Conservation (phyloP, 2,113 vertebrate genomes). For the Microcebus tavaratra region DNA sequence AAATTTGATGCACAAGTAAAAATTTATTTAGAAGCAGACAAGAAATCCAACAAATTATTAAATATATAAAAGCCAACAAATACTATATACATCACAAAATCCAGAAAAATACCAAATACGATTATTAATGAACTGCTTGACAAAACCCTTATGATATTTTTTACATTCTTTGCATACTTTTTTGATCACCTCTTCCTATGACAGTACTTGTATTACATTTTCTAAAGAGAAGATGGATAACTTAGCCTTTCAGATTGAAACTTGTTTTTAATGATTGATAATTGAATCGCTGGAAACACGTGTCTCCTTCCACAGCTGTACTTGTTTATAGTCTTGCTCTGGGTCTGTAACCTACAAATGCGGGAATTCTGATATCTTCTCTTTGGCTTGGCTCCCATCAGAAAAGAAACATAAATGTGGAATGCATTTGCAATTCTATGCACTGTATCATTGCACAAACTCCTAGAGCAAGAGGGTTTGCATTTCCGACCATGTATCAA, state of each 20-base stretch:
- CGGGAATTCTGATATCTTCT: not conserved
- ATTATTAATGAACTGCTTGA: not conserved
- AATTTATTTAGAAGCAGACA: not conserved
- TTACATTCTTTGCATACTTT: not conserved
- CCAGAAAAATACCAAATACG: not conserved
- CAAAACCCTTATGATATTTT: not conserved
- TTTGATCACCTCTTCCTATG: not conserved
- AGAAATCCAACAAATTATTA: not conserved
- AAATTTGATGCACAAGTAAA: not conserved
- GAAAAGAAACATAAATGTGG: not conserved
- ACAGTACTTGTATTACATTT: not conserved
- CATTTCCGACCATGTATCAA: not conserved
- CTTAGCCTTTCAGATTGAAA: not conserved
- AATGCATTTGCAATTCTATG: not conserved
- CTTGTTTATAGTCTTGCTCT: not conserved
- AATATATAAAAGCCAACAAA: not conserved
- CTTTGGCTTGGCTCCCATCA: not conserved
- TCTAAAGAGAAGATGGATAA: not conserved
- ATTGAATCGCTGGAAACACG: not conserved
- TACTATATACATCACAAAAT: not conserved
- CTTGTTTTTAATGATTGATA: not conserved
- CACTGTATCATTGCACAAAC: not conserved
- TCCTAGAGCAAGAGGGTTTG: not conserved
- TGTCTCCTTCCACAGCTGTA: not conserved
- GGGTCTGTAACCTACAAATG: not conserved